Evolutionary conservation across 2,113 vertebrate species (phyloP).

Genomic region (Furnarius figulus): DNA sequence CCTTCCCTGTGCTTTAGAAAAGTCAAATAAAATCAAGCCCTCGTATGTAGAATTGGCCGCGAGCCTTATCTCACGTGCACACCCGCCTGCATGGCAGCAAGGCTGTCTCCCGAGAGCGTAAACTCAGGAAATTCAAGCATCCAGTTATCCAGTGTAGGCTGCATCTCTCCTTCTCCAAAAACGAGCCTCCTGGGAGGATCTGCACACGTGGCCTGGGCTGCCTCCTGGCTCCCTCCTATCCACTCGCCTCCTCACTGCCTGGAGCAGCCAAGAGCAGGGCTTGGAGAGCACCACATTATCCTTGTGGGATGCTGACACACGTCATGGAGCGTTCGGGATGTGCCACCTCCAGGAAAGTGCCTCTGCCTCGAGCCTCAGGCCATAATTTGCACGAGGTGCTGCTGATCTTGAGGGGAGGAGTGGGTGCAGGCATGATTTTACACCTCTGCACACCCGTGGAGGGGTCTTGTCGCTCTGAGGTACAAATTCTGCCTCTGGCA

Average conservation of each 20-base stretch:
- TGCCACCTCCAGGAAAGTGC: background rate
- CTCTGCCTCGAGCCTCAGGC: background rate
- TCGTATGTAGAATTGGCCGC: background rate
- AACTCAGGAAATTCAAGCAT: background rate
- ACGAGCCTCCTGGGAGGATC: background rate
- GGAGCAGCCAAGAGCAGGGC: background rate
- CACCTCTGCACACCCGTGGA: background rate
- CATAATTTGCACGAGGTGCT: fast-evolving
- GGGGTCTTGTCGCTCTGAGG: background rate
- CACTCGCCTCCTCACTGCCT: fast-evolving
- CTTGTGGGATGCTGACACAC: background rate
- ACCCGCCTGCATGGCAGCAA: background rate
- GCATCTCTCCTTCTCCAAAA: background rate
- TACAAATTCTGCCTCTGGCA: background rate
- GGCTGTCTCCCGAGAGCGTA: background rate
- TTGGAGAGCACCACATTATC: background rate
- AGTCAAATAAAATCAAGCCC: constrained; percentile 2
- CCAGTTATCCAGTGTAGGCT: background rate
- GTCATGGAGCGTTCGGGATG: background rate
- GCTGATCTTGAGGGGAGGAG: background rate
- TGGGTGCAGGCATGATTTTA: background rate
- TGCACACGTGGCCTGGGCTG: background rate
- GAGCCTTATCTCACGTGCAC: background rate
- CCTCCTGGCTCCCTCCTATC: background rate
- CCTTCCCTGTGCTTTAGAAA: background rate